Conservation (phyloP, 1,140 invertebrate genomes). For the Bombyx mandarina region DNA sequence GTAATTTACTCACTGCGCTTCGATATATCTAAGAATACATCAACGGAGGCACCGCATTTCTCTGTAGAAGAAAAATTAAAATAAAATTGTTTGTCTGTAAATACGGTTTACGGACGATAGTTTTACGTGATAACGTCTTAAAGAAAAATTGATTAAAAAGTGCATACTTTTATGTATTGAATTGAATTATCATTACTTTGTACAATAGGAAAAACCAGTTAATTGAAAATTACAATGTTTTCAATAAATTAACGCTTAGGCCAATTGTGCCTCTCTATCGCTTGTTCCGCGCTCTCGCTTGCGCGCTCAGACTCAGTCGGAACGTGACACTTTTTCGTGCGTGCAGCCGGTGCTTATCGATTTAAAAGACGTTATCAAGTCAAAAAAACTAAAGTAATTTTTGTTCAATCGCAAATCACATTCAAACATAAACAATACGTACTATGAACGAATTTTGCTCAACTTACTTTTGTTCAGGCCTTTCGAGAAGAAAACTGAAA, state of each 20-base stretch:
- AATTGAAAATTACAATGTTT: background rate
- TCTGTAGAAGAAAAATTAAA: conserved; percentile 1
- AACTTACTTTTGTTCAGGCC: no score
- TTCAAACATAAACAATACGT: no score
- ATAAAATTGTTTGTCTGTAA: background rate
- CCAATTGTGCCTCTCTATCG: no score
- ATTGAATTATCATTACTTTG: background rate
- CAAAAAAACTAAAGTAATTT: background rate
- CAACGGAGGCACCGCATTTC: conserved; percentile 3
- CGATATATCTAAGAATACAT: background rate
- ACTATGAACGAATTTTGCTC: no score
- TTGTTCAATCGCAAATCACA: no score
- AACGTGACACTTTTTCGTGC: no score
- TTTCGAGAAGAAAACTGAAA: no score
- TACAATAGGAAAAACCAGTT: background rate
- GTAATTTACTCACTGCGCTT: conserved; percentile 3
- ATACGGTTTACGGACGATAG: background rate
- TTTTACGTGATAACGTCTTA: background rate
- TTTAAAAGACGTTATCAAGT: no score
- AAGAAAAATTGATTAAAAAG: background rate
- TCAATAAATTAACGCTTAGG: no score
- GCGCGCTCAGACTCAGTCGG: no score
- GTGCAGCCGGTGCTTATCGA: no score
- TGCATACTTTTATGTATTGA: background rate
- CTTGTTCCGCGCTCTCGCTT: no score